Base-by-base conservation (phyloP, 2,888 invertebrate species). In the Tenthredo amoena region DNA sequence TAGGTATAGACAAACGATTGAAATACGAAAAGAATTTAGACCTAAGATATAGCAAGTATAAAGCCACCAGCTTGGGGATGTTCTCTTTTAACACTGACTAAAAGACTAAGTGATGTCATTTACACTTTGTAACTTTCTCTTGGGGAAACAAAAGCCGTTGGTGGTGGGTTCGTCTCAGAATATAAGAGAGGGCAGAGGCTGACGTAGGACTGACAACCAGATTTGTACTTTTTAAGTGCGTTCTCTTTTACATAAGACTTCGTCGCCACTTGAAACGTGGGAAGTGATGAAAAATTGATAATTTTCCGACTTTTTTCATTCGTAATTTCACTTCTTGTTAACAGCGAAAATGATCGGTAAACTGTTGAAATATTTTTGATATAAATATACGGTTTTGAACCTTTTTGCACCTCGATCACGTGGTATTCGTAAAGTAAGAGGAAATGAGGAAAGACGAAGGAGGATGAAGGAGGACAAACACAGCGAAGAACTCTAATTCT, bases 151-250 rank as follows among this genome's bases (percentile, higher is more conserved):
- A 87, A 87, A 86, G 87, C 87, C 86, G 74, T 26, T 87, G 87
- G 85, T 86, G 85, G 85, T 87, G 84, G 86, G 87, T 86, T 81
- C 85, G 86, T 83, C 86, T 86, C 86, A 77, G 87, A 88, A 88
- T 87, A 47, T 31, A 81, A 62, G 18, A 77, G 43, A 76, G 47
- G 85, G 65, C 77, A 71, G 43, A 77, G 65, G 79, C 50, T 79
- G 85, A 85, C 79, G 50, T 68, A 85, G 88, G 89, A 89, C 89
- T 91, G 91, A 91, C 91, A 90, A 88, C 87, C 88, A 89, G 89
- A 90, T 90, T 91, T 91, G 90, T 90, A 90, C 90, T 88, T 89
- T 88, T 88, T 89, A 88, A 88, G 88, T 87, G 88, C 87, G 87
- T 58, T 31, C 87, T 86, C 43, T 76, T 87, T 88, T 87, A 86